Evolutionary conservation across 1,140 invertebrate species (phyloP).

Genomic region (Globodera rostochiensis): DNA sequence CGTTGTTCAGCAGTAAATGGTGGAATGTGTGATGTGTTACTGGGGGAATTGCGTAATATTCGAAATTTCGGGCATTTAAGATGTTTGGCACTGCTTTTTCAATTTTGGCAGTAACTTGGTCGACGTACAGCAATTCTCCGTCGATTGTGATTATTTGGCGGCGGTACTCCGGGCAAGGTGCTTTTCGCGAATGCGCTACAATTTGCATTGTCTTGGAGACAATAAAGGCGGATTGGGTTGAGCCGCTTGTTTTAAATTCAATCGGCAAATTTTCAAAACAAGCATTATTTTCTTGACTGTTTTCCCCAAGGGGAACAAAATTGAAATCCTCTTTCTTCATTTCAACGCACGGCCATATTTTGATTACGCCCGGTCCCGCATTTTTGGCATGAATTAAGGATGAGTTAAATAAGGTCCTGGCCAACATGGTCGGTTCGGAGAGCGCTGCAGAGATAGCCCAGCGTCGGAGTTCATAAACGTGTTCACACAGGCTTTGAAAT

Average conservation of each 20-base stretch:
- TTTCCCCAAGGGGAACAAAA: background rate
- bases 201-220: conserved; percentile 2
- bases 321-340: background rate
- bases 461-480: background rate
- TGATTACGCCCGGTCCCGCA: background rate
- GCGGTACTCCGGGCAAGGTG: background rate
- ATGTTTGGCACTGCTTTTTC: background rate
- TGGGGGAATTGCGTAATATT: background rate
- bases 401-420: background rate
- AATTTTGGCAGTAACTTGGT: conserved; percentile 8
- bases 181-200: conserved; percentile 1
- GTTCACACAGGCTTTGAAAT: background rate
- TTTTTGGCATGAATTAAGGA: background rate
- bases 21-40: background rate
- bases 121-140: background rate
- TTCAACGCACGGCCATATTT: conserved; percentile 7
- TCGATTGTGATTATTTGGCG: background rate
- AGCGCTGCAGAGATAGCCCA: background rate
- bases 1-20: background rate
- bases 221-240: background rate
- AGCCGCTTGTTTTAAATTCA: background rate
- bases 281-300: background rate
- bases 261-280: conserved; percentile 16
- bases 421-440: conserved; percentile 1
- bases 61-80: background rate